Percentiles rank a stretch among this genome's conserved stretches.
phyloP scores from a whole-genome alignment of 2,888 invertebrate genomes.

The Teleogryllus oceanicus region DNA sequence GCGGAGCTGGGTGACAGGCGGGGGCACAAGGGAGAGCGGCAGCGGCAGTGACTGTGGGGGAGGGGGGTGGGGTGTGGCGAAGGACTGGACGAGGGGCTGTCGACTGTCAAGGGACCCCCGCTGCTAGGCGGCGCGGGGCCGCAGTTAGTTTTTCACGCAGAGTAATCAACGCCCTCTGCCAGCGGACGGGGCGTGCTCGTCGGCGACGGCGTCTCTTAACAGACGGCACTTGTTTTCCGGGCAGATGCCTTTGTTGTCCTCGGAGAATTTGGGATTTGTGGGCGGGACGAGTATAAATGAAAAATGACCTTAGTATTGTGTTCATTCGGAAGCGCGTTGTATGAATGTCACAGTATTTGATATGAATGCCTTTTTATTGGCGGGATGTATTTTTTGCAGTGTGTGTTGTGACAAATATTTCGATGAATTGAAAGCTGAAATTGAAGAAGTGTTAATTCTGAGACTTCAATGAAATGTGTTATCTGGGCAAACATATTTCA shows the following conservation, averaged over 20 bases:
- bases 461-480: too few species aligned
- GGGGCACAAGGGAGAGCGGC: too few species aligned
- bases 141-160: neutral
- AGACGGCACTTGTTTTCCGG: constrained; percentile 9
- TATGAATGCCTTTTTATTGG: neutral
- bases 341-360: neutral
- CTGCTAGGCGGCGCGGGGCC: too few species aligned
- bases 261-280: neutral
- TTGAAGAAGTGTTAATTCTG: too few species aligned
- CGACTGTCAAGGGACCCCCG: too few species aligned
- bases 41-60: too few species aligned
- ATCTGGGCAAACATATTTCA: too few species aligned
- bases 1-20: too few species aligned
- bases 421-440: too few species aligned
- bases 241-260: neutral
- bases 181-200: neutral
- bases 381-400: neutral
- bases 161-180: neutral
- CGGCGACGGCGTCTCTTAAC: neutral
- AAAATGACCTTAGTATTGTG: neutral
- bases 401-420: too few species aligned
- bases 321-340: neutral
- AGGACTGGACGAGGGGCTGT: too few species aligned
- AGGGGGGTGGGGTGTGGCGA: too few species aligned
- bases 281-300: neutral